Percentiles rank a stretch among this genome's conserved stretches.
Conservation (phyloP, 2,797 vertebrate genomes). For the Pseudochirops cupreus region DNA sequence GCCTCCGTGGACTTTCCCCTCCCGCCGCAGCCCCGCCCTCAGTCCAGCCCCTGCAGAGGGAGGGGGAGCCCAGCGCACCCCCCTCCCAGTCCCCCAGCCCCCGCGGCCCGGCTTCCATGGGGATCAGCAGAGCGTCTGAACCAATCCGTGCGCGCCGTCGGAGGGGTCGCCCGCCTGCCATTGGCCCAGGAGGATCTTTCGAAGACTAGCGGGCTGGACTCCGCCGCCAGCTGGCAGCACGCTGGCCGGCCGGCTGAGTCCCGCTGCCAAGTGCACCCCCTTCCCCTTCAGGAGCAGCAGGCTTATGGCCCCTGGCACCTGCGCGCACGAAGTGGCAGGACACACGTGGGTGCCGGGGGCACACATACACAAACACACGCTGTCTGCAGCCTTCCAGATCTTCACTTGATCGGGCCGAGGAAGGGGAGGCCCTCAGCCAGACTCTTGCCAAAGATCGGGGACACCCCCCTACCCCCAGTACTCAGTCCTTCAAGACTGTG, state of each 20-base stretch:
- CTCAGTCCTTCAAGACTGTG: background rate
- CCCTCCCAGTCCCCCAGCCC: slow-evolving; percentile 54
- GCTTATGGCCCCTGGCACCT: background rate
- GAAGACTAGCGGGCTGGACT: slow-evolving; percentile 75
- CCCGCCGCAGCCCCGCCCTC: slow-evolving; percentile 32
- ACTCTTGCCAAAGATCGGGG: no score
- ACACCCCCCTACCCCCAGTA: background rate
- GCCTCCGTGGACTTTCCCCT: slow-evolving; percentile 66
- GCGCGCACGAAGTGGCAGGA: background rate
- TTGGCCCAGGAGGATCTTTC: slow-evolving; percentile 83
- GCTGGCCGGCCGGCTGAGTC: background rate
- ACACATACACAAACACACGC: background rate
- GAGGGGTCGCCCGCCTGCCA: slow-evolving; percentile 75
- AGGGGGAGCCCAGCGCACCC: slow-evolving; percentile 23
- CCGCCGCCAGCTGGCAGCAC: slow-evolving; percentile 22
- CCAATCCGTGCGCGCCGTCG: slow-evolving; percentile 84
- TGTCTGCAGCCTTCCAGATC: background rate
- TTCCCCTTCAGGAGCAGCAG: background rate
- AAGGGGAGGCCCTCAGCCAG: background rate
- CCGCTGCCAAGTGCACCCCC: slow-evolving; percentile 31
- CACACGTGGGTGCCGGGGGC: background rate
- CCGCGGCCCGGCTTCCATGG: slow-evolving; percentile 77
- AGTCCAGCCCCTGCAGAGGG: background rate
- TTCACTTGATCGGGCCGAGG: slow-evolving; percentile 67
- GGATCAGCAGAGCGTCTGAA: slow-evolving; percentile 83